Evolutionary conservation across 30 jellyfish, hydroid and myxozoan genomes (phyloP), one percentile per base, ranked within the genome.

Genomic region (Nemopilema nomurai): DNA sequence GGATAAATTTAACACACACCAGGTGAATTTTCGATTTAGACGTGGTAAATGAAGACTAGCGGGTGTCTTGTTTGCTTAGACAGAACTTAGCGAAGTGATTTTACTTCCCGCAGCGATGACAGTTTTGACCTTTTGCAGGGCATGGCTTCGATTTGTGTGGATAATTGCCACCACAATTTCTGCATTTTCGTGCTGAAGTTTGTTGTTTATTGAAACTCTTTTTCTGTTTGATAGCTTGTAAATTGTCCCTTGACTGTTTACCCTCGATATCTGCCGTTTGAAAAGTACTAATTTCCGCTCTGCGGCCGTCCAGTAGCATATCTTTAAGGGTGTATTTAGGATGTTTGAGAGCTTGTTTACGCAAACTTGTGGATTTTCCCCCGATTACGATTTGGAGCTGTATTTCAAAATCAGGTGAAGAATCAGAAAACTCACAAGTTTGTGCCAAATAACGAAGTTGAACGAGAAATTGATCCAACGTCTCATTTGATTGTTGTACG

Each of bases 61-160:
- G 57, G 57, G 57, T 41, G 57, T 41, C 57, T 41, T 41, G 57
- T 41, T 41, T 41, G 57, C 57, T 41, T 13, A 41, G 69, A 67
- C 89, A 67, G 30, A 33, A 49, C 21, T 23, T 50, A n/a, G 68
- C 71, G 51, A 62, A 64, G 51, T 80, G 83, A 62, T 68, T 22
- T 28, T 27, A 20, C 70, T 33, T 33, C 28, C 67, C 50, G 41
- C 89, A 80, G 29, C 67, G 66, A 20, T 80, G 66, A 81, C 89
- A 80, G 53, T 18, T 31, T 51, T 80, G 66, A 19, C 84, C 72
- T 63, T 80, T 63, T 20, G 89, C 89, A 52, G 80, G 71, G 69
- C 81, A 80, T 9, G 71, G 81, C 67, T 53, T 51, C 16, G 77
- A 23, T 9, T 18, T 41, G 62, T 80, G 89, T 30, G 89, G 71